Evolutionary conservation across 1,140 invertebrate species (phyloP).

Genomic region (Leptinotarsa texana): DNA sequence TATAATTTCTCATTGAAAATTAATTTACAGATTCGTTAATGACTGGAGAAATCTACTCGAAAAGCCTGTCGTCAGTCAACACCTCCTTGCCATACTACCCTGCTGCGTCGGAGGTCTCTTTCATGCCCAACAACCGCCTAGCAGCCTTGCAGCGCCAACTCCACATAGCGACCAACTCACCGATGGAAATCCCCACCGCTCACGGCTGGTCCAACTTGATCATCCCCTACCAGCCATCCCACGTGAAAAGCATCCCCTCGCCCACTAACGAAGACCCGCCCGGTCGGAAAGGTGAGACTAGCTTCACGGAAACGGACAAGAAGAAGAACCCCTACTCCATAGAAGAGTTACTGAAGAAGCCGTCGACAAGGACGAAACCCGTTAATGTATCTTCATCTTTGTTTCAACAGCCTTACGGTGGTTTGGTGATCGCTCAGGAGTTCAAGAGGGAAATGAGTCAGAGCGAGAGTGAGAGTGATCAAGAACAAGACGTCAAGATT

Average conservation of each 20-base stretch:
- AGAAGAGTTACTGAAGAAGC: conserved; percentile 81
- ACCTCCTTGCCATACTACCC: conserved; percentile 46
- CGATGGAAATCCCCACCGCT: conserved; percentile 49
- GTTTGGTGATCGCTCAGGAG: conserved; percentile 39
- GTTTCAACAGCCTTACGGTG: conserved; percentile 51
- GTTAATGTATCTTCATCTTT: conserved; percentile 36
- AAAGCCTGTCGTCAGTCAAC: conserved; percentile 33
- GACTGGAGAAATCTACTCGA: conserved; percentile 43
- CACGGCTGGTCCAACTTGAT: conserved; percentile 61
- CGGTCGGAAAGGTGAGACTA: conserved; percentile 42
- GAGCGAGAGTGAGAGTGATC: conserved; percentile 33
- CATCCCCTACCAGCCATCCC: conserved; percentile 55
- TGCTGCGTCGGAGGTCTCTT: conserved; percentile 48
- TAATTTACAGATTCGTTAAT: conserved; percentile 42
- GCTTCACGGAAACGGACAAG: conserved; percentile 45
- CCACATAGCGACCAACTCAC: conserved; percentile 56
- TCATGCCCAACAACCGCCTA: conserved; percentile 58
- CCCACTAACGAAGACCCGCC: conserved; percentile 26
- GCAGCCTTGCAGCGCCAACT: conserved; percentile 63
- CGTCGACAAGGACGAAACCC: conserved; percentile 60
- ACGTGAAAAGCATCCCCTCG: conserved; percentile 21
- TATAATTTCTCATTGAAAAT: too few species aligned
- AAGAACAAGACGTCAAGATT: conserved; percentile 45
- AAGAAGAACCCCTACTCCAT: conserved; percentile 85
- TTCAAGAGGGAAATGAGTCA: conserved; percentile 27